These are phyloP conservation scores for Palythoa grandiflora DNA, from an alignment of 92 coral and sea anemone genomes.

Conservation along the genomic window DNA sequence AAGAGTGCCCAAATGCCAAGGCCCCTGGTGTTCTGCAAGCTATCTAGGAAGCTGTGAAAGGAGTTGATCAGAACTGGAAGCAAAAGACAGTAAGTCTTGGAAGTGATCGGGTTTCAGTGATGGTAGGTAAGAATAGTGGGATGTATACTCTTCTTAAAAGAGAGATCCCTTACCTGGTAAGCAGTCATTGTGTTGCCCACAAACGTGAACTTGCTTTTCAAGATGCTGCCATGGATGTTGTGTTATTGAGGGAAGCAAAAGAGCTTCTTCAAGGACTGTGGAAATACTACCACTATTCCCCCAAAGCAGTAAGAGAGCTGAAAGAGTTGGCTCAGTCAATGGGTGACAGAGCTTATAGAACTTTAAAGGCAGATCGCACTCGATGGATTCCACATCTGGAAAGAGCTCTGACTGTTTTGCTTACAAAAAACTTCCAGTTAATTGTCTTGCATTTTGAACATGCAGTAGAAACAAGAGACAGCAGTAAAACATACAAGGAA, in stretches of 20 bases:
- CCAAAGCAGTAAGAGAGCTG: slow-evolving; percentile 20
- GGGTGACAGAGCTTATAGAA: slow-evolving; percentile 16
- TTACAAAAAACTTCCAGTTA: too few species aligned
- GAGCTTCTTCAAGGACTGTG: slow-evolving; percentile 48
- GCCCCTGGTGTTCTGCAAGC: slow-evolving; percentile 44
- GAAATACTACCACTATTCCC: slow-evolving; percentile 42
- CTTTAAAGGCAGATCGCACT: slow-evolving; percentile 14
- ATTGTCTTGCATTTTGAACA: too few species aligned
- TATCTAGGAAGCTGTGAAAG: slow-evolving; percentile 5
- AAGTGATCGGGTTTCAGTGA: background rate
- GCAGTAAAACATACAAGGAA: too few species aligned
- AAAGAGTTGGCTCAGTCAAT: slow-evolving; percentile 29
- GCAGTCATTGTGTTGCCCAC: slow-evolving; percentile 1
- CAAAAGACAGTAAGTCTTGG: background rate
- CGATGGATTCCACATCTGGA: too few species aligned
- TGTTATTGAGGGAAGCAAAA: slow-evolving; percentile 38
- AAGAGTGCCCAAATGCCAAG: slow-evolving; percentile 28
- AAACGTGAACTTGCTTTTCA: background rate
- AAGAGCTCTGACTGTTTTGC: too few species aligned
- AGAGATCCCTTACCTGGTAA: background rate
- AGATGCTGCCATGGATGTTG: slow-evolving; percentile 9
- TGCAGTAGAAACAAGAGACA: too few species aligned
- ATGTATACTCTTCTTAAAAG: background rate
- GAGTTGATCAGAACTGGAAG: slow-evolving; percentile 30
- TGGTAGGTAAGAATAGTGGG: background rate